These are phyloP conservation scores for Magallana nippona DNA, from an alignment of 2,888 invertebrate species.

Conservation along the genomic window DNA sequence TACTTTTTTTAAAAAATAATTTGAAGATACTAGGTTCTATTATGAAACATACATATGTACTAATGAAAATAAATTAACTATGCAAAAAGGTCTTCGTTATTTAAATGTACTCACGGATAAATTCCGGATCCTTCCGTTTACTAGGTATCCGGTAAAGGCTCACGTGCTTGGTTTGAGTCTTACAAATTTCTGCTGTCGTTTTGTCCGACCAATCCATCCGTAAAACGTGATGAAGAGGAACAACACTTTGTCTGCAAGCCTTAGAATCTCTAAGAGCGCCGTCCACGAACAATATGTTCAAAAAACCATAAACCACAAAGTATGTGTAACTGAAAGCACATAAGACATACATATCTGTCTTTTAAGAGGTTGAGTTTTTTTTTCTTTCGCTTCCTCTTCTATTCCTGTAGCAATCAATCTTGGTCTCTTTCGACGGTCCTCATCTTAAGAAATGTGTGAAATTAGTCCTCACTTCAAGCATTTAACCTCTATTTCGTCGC, in stretches of 20 bases:
- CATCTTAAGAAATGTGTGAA: constrained; percentile 5
- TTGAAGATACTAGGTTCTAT: too few relatives aligned
- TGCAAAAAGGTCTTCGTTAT: neutral
- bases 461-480: constrained; percentile 23
- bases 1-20: too few relatives aligned
- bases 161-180: neutral
- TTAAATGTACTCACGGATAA: neutral
- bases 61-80: too few relatives aligned
- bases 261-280: neutral
- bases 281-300: neutral
- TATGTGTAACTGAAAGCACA: neutral
- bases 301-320: constrained; percentile 5
- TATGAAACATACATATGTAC: too few relatives aligned
- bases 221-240: neutral
- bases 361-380: neutral
- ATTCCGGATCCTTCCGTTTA: neutral
- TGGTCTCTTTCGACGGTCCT: neutral
- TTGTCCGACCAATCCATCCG: neutral
- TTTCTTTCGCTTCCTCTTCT: neutral
- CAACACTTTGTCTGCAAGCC: neutral
- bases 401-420: neutral
- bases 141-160: neutral
- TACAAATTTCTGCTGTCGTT: neutral
- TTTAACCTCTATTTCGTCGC: neutral
- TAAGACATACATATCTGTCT: constrained; percentile 7